Base-by-base conservation (phyloP, 2,797 vertebrate genomes). In the Acanthurus leucopareius region DNA sequence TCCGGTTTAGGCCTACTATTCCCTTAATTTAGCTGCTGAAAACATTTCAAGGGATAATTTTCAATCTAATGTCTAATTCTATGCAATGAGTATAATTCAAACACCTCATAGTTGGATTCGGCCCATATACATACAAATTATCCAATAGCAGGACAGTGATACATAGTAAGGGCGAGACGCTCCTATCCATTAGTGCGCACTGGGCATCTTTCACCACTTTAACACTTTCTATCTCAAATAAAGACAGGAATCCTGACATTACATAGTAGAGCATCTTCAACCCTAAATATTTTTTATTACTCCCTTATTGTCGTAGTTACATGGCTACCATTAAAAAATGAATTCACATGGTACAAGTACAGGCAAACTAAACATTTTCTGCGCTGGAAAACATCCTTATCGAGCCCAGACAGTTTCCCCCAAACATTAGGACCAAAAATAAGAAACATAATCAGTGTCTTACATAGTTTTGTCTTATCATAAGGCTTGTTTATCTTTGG, bases 401-500 rank as follows among this genome's bases (percentile, higher is more conserved):
- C 3, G 4, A 78, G 58, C 17, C 20, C n/a, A 67, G 54, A 66
- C 10, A 67, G 54, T 48, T 10, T 44, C 9, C 44, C 7, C 7
- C 1, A 3, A 38, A 59, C 35, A 54, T 20, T 2, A 52, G 2
- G 19, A 60, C 11, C 32, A 15, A 17, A 7, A 49, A 77, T 63
- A 35, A 42, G 11, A 28, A 87, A 80, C 11, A 56, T 47, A 51
- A 77, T 20, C 0, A 1, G 63, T 82, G 60, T 87, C 93, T 93
- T 93, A 95, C 94, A 92, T 91, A 93, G 92, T 93, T 94, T 80
- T n/a, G 84, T 90, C 77, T 91, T 81, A 89, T 93, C 93, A 95
- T 94, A 91, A 92, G 92, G 93, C 91, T 93, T 93, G 92, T 94
- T 94, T 94, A 92, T 95, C 93, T 94, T 94, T 93, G 93, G 89